Evolutionary conservation across 2,113 vertebrate genomes (phyloP), one percentile per base, ranked within the genome.

Genomic region (Hippocampus guttulatus): DNA sequence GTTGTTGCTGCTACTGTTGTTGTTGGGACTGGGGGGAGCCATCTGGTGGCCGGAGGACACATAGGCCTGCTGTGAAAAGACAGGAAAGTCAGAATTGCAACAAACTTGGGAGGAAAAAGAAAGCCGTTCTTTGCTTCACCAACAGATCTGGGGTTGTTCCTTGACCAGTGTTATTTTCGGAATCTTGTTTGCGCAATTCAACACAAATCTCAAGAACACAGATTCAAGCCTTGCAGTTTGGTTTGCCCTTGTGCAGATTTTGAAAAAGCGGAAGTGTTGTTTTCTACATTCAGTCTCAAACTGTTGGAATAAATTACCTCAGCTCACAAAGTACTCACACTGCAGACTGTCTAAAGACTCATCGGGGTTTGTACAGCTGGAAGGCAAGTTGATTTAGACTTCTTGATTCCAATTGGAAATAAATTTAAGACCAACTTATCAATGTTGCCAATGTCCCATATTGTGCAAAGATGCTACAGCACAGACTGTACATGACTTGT

Each of bases 11-110:
- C 91, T 94, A 88, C 95, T 96, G 92, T 96, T 97, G 87, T 92
- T 96, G 93, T 95, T 98, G 92, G 94, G 96, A 93, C 96, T 98
- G 88, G 96, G 94, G 88, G 96, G 95, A 83, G 96, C 95, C 97
- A 98, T 97, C 93, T 96, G 96, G 82, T 96, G 96, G 86, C 93
- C 90, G 93, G 94, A 95, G 94, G 96, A 94, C 92, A 95, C 95
- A 98, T 97, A 98, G 91, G 95, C 89, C 94, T 98, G 95, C 95
- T 98, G 94, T 33, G 90, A 91, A 2, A 67, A 76, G 30, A 71
- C 41, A 78, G 14, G 72, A 75, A 71, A 27, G 23, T 65, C 23
- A 65, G 64, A 65, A 18, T 47, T 45, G 43, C 2, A 61, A 12
- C 10, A 4, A 25, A 57, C 11, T 5, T 23, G 23, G 8, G 8